These are phyloP conservation scores for Ligdia adustata DNA, from an alignment of 2,888 invertebrate genomes.

Conservation along the genomic window DNA sequence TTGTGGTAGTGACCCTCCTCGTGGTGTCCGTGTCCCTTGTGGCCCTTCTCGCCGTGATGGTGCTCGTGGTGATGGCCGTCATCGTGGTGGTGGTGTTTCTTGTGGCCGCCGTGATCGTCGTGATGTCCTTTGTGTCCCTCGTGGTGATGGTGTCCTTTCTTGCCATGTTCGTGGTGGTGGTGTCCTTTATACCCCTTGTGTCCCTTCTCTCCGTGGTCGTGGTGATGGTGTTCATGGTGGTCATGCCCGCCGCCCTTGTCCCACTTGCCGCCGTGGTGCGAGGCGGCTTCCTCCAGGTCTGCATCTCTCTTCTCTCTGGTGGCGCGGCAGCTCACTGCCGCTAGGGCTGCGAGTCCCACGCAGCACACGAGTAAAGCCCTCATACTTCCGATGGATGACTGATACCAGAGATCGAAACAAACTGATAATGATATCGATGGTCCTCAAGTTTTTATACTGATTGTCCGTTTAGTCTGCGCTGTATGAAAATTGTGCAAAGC, in stretches of 20 bases:
- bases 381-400: constrained; percentile 58
- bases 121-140: constrained; percentile 86
- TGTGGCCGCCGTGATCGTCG: constrained; percentile 86
- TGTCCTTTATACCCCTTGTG: constrained; percentile 89
- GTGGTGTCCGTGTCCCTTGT: constrained; percentile 83
- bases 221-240: constrained; percentile 86
- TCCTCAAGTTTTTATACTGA: constrained; percentile 74
- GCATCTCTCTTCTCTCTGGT: constrained; percentile 73
- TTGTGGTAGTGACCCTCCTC: constrained; percentile 90
- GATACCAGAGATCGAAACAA: constrained; percentile 56
- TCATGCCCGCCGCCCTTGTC: constrained; percentile 87
- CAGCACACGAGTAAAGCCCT: constrained; percentile 66
- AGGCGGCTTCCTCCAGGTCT: constrained; percentile 83
- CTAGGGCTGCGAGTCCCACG: constrained; percentile 77
- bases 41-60: constrained; percentile 87
- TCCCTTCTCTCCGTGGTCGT: constrained; percentile 88
- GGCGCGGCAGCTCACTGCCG: constrained; percentile 80
- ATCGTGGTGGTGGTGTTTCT: constrained; percentile 86
- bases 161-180: constrained; percentile 86
- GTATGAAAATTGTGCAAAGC: constrained; percentile 77
- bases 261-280: constrained; percentile 73
- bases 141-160: constrained; percentile 90
- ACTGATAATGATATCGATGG: constrained; percentile 62
- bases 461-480: constrained; percentile 61
- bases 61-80: constrained; percentile 87